Conservation (phyloP, 2,888 invertebrate species). For the Eristalis arbustorum region DNA sequence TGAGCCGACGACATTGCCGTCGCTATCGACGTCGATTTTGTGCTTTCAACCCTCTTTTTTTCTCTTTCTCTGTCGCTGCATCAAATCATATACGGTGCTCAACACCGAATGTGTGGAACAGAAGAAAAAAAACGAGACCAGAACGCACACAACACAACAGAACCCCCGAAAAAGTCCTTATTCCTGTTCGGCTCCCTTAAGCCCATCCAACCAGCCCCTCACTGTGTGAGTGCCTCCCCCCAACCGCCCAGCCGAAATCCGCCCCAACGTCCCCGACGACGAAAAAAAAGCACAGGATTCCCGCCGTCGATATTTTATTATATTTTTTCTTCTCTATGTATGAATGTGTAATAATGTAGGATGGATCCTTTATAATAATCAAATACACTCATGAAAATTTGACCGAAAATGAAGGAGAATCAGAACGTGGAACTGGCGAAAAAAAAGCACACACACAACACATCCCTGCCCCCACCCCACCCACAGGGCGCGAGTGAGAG, state of each 20-base stretch:
- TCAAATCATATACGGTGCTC: constrained; percentile 65
- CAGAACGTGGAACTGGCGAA: constrained; percentile 23
- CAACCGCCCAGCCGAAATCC: neutral
- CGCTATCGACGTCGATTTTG: constrained; percentile 47
- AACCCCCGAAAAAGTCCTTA: constrained; percentile 61
- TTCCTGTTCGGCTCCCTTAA: constrained; percentile 64
- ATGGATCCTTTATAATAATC: constrained; percentile 69
- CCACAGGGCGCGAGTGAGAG: constrained; percentile 18
- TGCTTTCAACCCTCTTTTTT: constrained; percentile 66
- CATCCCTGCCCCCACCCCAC: constrained; percentile 16
- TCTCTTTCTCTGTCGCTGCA: constrained; percentile 49
- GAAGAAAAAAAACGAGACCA: neutral
- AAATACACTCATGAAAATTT: constrained; percentile 70
- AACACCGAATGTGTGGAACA: constrained; percentile 58
- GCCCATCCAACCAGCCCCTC: constrained; percentile 16
- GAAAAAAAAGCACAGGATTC: constrained; percentile 38
- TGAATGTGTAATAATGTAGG: constrained; percentile 69
- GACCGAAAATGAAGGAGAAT: constrained; percentile 66
- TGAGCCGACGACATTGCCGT: constrained; percentile 42
- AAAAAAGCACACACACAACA: constrained; percentile 30
- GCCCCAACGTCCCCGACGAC: neutral
- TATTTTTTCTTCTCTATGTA: constrained; percentile 66
- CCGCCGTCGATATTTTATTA: constrained; percentile 68
- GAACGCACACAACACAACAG: constrained; percentile 1
- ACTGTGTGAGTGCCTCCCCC: constrained; percentile 6